Percentiles rank a stretch among this genome's conserved stretches.
phyloP scores from a whole-genome alignment of 2,888 invertebrate species.

The Luperina nickerlii region DNA sequence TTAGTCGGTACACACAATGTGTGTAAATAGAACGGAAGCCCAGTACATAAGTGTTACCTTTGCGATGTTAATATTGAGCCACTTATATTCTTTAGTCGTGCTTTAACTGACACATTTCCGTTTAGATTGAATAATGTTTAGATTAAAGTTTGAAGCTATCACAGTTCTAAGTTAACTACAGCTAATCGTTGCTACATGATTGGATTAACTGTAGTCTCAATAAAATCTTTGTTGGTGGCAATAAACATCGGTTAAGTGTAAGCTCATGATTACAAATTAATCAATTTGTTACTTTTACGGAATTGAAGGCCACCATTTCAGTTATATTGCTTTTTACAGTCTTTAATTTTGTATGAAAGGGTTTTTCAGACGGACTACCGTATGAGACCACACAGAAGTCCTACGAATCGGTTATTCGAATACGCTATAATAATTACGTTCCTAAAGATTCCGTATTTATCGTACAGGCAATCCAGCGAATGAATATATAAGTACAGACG shows the following conservation, averaged over 20 bases:
- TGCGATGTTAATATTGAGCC: conserved; percentile 69
- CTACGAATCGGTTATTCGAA: conserved; percentile 7
- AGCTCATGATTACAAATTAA: conserved; percentile 25
- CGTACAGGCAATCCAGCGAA: not conserved
- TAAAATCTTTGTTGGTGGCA: conserved; percentile 13
- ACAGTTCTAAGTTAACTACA: conserved; percentile 30
- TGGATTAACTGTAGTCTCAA: conserved; percentile 40
- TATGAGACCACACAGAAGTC: not conserved
- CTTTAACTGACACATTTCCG: conserved; percentile 61
- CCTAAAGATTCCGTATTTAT: not conserved
- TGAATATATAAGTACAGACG: not conserved
- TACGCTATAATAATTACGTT: not conserved
- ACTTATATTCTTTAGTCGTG: conserved; percentile 64
- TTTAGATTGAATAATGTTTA: conserved; percentile 56
- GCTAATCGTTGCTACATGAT: conserved; percentile 45
- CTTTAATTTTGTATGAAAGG: not conserved
- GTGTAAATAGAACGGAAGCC: conserved; percentile 89
- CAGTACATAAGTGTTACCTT: conserved; percentile 80
- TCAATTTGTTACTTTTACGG: conserved; percentile 29
- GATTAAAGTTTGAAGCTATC: conserved; percentile 32
- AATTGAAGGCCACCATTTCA: not conserved
- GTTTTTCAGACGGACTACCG: not conserved
- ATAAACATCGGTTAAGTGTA: conserved; percentile 27
- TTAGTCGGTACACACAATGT: conserved; percentile 81
- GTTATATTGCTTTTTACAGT: conserved; percentile 2